Evolutionary conservation across 2,113 vertebrate genomes (phyloP).

Genomic region (Syngnathus floridae): DNA sequence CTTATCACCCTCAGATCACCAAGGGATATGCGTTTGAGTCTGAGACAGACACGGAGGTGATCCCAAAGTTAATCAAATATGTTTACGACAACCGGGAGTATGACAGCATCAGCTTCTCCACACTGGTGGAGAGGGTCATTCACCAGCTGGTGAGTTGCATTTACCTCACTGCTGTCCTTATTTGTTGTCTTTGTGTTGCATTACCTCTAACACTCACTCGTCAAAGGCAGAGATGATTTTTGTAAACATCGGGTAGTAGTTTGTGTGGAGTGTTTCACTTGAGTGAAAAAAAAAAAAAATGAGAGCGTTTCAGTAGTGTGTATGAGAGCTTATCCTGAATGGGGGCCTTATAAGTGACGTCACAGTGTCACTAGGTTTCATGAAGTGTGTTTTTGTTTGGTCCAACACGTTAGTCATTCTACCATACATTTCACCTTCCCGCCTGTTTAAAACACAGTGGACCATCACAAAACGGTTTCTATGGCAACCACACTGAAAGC

Average conservation of each 20-base stretch:
- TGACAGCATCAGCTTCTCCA: conserved; percentile 80
- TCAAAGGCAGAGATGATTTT: neutral
- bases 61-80: conserved; percentile 94
- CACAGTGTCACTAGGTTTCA: neutral
- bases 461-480: conserved; percentile 34
- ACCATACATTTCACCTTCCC: conserved; percentile 22
- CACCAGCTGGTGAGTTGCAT: conserved; percentile 86
- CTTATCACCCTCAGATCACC: conserved; percentile 70
- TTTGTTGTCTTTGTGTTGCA: neutral
- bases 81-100: conserved; percentile 89
- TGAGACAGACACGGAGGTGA: conserved; percentile 94
- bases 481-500: conserved; percentile 30
- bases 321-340: neutral
- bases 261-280: too few species aligned
- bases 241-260: too few species aligned
- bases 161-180: neutral
- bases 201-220: neutral
- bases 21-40: conserved; percentile 97
- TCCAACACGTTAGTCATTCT: conserved; percentile 9
- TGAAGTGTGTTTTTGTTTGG: conserved; percentile 16
- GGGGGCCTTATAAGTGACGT: neutral
- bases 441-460: conserved; percentile 9
- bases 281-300: too few species aligned
- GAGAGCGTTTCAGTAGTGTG: neutral
- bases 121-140: conserved; percentile 87